These are phyloP conservation scores for Myiagra hebetior DNA, from an alignment of 2,113 vertebrate genomes.

Conservation along the genomic window DNA sequence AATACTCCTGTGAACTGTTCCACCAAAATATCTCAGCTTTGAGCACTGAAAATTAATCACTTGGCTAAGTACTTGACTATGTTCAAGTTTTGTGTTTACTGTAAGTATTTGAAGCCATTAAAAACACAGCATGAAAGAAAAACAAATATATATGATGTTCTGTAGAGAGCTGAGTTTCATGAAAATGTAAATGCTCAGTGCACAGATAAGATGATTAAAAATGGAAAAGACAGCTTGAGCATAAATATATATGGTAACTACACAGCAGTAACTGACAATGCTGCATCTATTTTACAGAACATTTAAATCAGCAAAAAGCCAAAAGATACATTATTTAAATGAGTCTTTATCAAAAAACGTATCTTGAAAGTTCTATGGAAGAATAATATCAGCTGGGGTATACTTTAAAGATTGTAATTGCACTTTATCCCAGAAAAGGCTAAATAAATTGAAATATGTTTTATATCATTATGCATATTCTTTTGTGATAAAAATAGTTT, in stretches of 20 bases:
- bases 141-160: background rate
- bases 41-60: background rate
- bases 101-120: background rate
- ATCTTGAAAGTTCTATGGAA: constrained; percentile 52
- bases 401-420: constrained; percentile 67
- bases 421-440: constrained; percentile 63
- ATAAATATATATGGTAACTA: background rate
- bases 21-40: background rate
- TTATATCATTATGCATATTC: constrained; percentile 63
- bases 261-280: constrained; percentile 2
- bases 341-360: constrained; percentile 47
- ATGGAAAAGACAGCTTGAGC: background rate
- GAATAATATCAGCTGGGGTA: constrained; percentile 40
- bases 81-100: background rate
- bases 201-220: background rate
- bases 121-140: background rate
- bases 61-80: background rate
- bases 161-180: background rate
- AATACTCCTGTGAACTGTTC: background rate
- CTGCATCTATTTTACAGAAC: background rate
- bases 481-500: constrained; percentile 69
- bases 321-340: constrained; percentile 49
- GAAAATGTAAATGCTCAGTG: background rate
- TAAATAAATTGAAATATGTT: constrained; percentile 72
- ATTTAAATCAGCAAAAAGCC: constrained; percentile 43